Conservation (phyloP, 2,888 invertebrate species). For the Drosophila meridiana region DNA sequence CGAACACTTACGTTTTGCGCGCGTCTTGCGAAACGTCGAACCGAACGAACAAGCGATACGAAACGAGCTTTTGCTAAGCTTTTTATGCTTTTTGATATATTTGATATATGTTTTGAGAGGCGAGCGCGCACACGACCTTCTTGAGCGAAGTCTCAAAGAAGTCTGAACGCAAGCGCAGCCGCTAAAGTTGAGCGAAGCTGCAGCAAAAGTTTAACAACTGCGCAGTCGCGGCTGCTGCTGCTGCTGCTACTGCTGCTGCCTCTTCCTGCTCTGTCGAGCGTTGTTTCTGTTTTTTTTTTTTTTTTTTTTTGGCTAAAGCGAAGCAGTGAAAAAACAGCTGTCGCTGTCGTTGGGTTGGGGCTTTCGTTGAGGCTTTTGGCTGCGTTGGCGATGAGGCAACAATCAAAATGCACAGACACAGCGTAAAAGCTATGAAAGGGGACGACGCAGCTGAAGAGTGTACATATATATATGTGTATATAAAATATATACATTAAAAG, state of each 20-base stretch:
- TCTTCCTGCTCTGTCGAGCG: conserved; percentile 50
- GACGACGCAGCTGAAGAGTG: conserved; percentile 39
- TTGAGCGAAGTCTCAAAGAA: conserved; percentile 85
- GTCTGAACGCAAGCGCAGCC: conserved; percentile 83
- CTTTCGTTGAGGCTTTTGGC: conserved; percentile 26
- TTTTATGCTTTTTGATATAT: conserved; percentile 4
- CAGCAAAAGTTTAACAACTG: conserved; percentile 26
- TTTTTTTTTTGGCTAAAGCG: conserved; percentile 45
- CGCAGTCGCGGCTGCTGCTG: conserved; percentile 48
- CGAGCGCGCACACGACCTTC: conserved; percentile 83
- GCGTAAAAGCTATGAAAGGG: conserved; percentile 62
- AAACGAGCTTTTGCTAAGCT: conserved; percentile 33
- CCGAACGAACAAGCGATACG: conserved; percentile 35
- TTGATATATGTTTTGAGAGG: conserved; percentile 12
- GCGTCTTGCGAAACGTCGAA: conserved; percentile 25
- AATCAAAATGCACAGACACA: conserved; percentile 64
- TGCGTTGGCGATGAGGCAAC: conserved; percentile 73
- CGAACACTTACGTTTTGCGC: conserved; percentile 44
- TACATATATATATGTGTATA: neutral
- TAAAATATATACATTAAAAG: conserved; percentile 25
- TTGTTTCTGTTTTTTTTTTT: conserved; percentile 23
- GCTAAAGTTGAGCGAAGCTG: conserved; percentile 63
- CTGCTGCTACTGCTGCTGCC: conserved; percentile 29
- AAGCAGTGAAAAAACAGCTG: conserved; percentile 68
- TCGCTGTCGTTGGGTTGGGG: conserved; percentile 23